A percentile compares a stretch with the other conserved stretches of the same genome.
Conservation (phyloP, 1,140 invertebrate genomes). For the Drosophila ercepeae region DNA sequence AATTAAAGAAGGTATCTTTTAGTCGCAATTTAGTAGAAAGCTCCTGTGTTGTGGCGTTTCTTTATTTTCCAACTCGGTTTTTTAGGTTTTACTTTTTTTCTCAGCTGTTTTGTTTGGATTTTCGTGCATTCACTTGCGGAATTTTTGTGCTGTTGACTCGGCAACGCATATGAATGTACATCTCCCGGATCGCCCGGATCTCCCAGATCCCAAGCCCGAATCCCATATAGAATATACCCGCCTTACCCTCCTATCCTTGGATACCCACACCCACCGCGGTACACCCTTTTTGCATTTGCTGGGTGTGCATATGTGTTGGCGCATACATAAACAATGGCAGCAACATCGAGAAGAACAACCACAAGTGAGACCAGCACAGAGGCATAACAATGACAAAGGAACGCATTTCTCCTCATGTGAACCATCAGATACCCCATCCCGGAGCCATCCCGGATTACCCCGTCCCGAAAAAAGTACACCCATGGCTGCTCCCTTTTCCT, state of each 20-base stretch:
- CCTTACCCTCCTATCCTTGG: too few species aligned
- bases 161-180: constrained; percentile 77
- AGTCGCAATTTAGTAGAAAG: neutral
- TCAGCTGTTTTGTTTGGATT: constrained; percentile 73
- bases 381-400: constrained; percentile 77
- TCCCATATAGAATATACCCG: constrained; percentile 44
- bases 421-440: constrained; percentile 31
- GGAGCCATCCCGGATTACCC: neutral
- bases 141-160: constrained; percentile 78
- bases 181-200: constrained; percentile 29
- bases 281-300: constrained; percentile 24
- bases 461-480: neutral
- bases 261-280: constrained; percentile 2
- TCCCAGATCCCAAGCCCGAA: constrained; percentile 13
- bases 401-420: constrained; percentile 56
- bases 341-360: constrained; percentile 51
- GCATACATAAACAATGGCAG: constrained; percentile 79
- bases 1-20: constrained; percentile 1
- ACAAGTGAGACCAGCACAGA: constrained; percentile 15
- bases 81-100: constrained; percentile 29
- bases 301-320: constrained; percentile 72
- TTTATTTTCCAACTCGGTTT: constrained; percentile 11
- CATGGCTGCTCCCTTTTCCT: constrained; percentile 26
- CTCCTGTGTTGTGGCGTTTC: constrained; percentile 21
- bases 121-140: constrained; percentile 79